Conservation (phyloP, 2,797 vertebrate genomes). For the Acridotheres tristis region DNA sequence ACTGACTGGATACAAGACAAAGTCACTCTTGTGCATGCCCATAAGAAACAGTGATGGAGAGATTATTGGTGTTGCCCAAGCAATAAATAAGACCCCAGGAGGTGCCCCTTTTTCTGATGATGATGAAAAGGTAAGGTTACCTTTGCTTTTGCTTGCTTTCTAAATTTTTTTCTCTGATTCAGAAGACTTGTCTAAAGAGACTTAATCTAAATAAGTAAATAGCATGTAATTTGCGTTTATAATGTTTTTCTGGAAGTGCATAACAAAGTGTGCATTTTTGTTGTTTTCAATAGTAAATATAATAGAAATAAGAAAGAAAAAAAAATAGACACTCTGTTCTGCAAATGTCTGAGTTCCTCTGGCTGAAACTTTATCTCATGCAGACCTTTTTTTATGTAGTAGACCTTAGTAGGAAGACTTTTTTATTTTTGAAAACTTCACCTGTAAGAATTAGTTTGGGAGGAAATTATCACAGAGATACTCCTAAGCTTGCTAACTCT, state of each 20-base stretch:
- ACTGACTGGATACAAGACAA: slow-evolving; percentile 97
- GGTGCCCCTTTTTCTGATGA: slow-evolving; percentile 93
- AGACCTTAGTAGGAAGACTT: not conserved
- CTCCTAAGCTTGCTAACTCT: not conserved
- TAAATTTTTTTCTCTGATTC: not conserved
- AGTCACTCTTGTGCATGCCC: slow-evolving; percentile 96
- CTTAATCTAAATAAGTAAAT: not conserved
- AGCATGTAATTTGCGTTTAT: not conserved
- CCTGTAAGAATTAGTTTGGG: not conserved
- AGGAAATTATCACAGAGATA: not conserved
- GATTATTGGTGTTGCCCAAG: slow-evolving; percentile 95
- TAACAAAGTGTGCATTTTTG: not conserved
- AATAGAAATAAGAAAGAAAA: not conserved
- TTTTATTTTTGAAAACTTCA: not conserved
- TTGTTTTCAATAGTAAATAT: not conserved
- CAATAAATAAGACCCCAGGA: slow-evolving; percentile 94
- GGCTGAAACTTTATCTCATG: not conserved
- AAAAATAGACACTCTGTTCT: not conserved
- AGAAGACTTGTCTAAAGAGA: not conserved
- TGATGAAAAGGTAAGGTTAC: slow-evolving; percentile 88
- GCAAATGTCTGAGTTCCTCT: not conserved
- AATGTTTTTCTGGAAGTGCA: not conserved
- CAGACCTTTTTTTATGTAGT: not conserved
- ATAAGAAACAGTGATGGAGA: slow-evolving; percentile 95
- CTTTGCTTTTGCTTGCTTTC: not conserved